phyloP scores from a whole-genome alignment of 2,113 vertebrate species.

The Syngnathus scovelli region DNA sequence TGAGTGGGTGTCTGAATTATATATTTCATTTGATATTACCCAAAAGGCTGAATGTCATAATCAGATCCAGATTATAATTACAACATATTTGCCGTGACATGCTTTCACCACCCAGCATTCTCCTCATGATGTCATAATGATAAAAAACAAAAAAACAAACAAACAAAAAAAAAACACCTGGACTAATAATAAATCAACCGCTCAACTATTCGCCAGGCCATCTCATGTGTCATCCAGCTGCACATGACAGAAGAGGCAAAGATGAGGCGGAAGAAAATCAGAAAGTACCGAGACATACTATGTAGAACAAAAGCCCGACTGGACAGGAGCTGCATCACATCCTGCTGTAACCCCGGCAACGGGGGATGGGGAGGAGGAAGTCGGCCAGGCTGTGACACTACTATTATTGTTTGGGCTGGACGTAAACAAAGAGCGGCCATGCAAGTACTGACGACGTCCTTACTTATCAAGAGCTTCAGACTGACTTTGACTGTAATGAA shows the following conservation, averaged over 20 bases:
- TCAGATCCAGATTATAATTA: constrained; percentile 38
- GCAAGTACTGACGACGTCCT: not conserved
- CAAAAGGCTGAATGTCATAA: constrained; percentile 6
- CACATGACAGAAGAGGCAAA: constrained; percentile 44
- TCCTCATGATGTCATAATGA: constrained; percentile 16
- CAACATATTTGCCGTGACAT: constrained; percentile 18
- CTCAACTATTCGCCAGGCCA: constrained; percentile 39
- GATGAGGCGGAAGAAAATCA: constrained; percentile 12
- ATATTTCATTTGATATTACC: not conserved
- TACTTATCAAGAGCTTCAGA: constrained; percentile 9
- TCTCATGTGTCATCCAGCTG: constrained; percentile 38
- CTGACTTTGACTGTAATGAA: constrained; percentile 34
- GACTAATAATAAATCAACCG: constrained; percentile 31
- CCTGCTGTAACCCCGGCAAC: constrained; percentile 57
- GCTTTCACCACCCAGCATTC: constrained; percentile 29
- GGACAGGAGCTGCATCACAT: constrained; percentile 34
- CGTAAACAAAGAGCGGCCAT: constrained; percentile 4
- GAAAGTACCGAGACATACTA: constrained; percentile 37
- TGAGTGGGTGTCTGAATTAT: not conserved
- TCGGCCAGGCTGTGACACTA: constrained; percentile 22
- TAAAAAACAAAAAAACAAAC: constrained; percentile 14
- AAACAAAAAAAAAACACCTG: constrained; percentile 16
- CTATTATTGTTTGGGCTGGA: constrained; percentile 20
- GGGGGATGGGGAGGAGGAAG: constrained; percentile 13
- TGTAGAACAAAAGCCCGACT: constrained; percentile 48